phyloP scores from a whole-genome alignment of 2,797 vertebrate genomes.

The Channa striata region DNA sequence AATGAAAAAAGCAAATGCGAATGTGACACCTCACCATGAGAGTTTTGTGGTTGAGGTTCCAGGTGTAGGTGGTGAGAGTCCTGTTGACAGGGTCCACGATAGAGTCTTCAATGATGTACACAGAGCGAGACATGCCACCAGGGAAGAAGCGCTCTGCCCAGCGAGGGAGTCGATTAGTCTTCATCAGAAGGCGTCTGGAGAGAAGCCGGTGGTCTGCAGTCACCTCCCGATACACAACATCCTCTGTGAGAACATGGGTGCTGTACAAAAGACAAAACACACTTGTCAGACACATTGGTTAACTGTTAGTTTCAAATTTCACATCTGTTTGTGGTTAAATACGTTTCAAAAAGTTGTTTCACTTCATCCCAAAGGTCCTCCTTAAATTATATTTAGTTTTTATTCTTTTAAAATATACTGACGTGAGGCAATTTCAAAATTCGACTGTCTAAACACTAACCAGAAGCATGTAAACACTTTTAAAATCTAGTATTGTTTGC shows the following conservation, averaged over 20 bases:
- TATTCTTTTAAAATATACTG: background rate
- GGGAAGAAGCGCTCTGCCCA: slow-evolving; percentile 95
- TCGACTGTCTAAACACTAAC: background rate
- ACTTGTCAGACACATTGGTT: slow-evolving; percentile 9
- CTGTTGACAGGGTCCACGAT: slow-evolving; percentile 90
- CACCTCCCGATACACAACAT: slow-evolving; percentile 86
- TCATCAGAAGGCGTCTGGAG: slow-evolving; percentile 86
- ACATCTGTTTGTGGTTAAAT: slow-evolving; percentile 1
- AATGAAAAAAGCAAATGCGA: background rate
- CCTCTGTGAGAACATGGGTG: slow-evolving; percentile 87
- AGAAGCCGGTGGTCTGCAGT: slow-evolving; percentile 81
- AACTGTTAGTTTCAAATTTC: slow-evolving; percentile 5
- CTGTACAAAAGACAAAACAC: slow-evolving; percentile 57
- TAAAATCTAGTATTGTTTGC: background rate
- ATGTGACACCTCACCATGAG: slow-evolving; percentile 89
- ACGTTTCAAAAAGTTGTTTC: background rate
- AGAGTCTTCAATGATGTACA: slow-evolving; percentile 96
- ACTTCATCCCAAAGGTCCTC: too few species aligned
- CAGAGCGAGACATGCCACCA: slow-evolving; percentile 89
- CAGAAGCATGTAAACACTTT: background rate
- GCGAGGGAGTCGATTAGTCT: slow-evolving; percentile 95
- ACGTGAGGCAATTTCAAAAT: background rate
- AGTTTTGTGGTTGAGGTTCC: slow-evolving; percentile 96
- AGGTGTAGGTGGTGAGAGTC: slow-evolving; percentile 93
- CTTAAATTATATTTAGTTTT: too few species aligned